Percentiles rank a stretch among this genome's conserved stretches.
phyloP scores from a whole-genome alignment of 2,113 vertebrate species.

The Grus americana region DNA sequence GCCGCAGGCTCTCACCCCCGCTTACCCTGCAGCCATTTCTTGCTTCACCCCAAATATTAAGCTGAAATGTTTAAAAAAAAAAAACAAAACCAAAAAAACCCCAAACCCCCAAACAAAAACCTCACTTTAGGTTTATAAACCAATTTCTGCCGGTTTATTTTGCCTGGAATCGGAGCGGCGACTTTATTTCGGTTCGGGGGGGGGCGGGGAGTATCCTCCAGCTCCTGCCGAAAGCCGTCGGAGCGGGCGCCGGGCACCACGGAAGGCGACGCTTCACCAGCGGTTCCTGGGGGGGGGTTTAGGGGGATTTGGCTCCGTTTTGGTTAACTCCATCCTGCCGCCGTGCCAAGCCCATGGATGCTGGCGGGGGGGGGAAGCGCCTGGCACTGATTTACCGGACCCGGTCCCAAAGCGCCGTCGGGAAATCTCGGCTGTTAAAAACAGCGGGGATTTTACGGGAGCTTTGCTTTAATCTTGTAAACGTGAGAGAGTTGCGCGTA shows the following conservation, averaged over 20 bases:
- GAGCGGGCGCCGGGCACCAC: too few species aligned
- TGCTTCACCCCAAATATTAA: background rate
- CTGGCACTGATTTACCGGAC: background rate
- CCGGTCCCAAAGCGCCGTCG: background rate
- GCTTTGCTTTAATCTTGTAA: too few species aligned
- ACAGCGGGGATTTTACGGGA: too few species aligned
- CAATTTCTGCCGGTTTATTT: background rate
- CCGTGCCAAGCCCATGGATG: background rate
- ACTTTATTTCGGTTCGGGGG: too few species aligned
- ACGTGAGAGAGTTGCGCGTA: accelerated
- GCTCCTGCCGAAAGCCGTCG: too few species aligned
- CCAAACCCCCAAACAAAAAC: background rate
- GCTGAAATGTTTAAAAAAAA: background rate
- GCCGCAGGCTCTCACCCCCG: accelerated
- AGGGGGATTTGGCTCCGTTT: background rate
- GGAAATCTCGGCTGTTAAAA: background rate
- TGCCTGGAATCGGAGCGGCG: background rate
- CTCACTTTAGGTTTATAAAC: accelerated
- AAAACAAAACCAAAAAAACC: too few species aligned
- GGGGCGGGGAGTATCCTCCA: too few species aligned
- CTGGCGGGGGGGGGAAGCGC: background rate
- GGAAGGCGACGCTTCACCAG: background rate
- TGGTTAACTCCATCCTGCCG: background rate
- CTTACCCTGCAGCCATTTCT: background rate
- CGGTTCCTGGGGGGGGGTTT: background rate